Conservation (phyloP, 2,888 invertebrate genomes). For the Diarsia dahlii region DNA sequence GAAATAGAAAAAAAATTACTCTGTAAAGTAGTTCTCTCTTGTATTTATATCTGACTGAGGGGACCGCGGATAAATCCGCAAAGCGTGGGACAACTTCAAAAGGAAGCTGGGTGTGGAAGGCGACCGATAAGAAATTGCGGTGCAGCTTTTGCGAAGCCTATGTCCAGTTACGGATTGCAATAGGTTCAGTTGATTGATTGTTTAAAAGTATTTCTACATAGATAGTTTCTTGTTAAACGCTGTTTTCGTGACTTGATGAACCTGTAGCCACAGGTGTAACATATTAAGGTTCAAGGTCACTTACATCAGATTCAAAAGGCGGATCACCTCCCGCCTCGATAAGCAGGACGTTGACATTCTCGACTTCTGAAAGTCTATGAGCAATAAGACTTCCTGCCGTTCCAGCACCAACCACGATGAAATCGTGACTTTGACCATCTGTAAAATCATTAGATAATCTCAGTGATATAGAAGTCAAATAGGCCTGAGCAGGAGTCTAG, state of each 20-base stretch:
- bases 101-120: not conserved
- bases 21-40: too few species aligned
- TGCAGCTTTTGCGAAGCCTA: not conserved
- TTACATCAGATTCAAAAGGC: slow-evolving; percentile 71
- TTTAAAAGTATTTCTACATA: not conserved
- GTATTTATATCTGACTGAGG: too few species aligned
- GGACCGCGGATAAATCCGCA: too few species aligned
- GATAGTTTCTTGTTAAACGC: not conserved
- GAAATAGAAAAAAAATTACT: slow-evolving; percentile 4
- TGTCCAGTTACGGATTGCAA: not conserved
- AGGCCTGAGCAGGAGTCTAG: too few species aligned
- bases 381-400: slow-evolving; percentile 72
- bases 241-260: not conserved
- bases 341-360: slow-evolving; percentile 65
- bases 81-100: not conserved
- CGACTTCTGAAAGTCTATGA: slow-evolving; percentile 68
- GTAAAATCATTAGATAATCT: not conserved
- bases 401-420: slow-evolving; percentile 72
- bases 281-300: slow-evolving; percentile 13
- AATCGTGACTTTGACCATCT: slow-evolving; percentile 68
- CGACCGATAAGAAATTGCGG: not conserved
- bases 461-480: not conserved
- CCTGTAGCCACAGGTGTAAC: too few species aligned
- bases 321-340: slow-evolving; percentile 75
- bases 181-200: not conserved